phyloP scores from a whole-genome alignment of 2,113 vertebrate species.

The Thunnus thynnus region DNA sequence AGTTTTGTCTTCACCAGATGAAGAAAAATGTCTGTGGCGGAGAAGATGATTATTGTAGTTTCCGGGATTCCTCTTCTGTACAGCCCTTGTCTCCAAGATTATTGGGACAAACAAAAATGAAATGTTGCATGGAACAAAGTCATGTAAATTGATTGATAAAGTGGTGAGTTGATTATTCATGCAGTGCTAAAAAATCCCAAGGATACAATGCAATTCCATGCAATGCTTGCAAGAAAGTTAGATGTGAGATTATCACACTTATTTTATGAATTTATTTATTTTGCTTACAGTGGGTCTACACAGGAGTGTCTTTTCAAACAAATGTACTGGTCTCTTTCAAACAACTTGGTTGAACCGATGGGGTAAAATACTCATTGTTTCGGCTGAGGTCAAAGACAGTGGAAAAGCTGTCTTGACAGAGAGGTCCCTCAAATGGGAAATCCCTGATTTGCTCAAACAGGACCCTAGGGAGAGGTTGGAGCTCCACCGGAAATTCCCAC shows the following conservation, averaged over 20 bases:
- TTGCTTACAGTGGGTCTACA: neutral
- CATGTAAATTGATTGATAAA: neutral
- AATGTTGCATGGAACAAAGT: neutral
- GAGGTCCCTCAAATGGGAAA: slow-evolving; percentile 26
- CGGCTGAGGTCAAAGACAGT: slow-evolving; percentile 8
- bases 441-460: slow-evolving; percentile 43
- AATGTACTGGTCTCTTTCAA: neutral
- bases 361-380: neutral
- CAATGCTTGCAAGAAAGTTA: neutral
- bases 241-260: too few species aligned
- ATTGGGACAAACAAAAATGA: neutral
- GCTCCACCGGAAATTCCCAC: slow-evolving; percentile 36
- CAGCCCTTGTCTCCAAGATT: neutral
- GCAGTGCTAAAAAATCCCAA: too few species aligned
- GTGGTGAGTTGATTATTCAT: too few species aligned
- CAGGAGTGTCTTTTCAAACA: neutral
- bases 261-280: neutral
- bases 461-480: slow-evolving; percentile 36
- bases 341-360: neutral
- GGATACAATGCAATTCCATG: neutral
- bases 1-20: neutral
- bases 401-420: slow-evolving; percentile 22
- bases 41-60: neutral
- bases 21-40: neutral
- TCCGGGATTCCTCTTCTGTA: neutral